These are phyloP conservation scores for Arenaria interpres DNA, from an alignment of 2,113 vertebrate genomes.

Conservation along the genomic window DNA sequence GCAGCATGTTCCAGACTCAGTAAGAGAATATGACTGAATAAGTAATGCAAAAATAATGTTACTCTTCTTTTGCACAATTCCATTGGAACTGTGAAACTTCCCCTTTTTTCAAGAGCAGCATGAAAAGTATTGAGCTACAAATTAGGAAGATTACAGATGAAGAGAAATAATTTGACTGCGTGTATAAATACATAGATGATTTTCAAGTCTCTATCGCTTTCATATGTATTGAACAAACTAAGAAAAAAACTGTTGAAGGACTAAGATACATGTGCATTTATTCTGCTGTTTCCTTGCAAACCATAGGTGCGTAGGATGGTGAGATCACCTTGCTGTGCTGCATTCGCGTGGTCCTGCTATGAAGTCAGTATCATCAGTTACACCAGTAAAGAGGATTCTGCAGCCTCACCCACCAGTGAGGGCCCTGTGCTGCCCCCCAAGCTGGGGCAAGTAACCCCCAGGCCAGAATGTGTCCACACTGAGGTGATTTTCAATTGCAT, in stretches of 20 bases:
- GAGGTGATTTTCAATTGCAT: background rate
- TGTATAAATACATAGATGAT: background rate
- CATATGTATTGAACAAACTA: background rate
- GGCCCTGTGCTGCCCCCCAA: background rate
- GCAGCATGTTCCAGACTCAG: background rate
- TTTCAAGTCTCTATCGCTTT: background rate
- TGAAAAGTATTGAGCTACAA: background rate
- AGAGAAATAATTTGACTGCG: background rate
- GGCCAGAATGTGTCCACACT: background rate
- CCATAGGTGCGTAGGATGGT: rapidly evolving
- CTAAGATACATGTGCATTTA: background rate
- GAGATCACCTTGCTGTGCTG: background rate
- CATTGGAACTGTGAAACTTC: background rate
- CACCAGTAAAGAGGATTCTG: background rate
- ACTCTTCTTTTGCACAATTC: background rate
- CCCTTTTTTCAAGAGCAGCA: background rate
- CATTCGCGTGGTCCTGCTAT: background rate
- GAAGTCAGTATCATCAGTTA: background rate
- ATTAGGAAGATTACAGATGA: background rate
- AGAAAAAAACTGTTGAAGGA: background rate
- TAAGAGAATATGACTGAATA: background rate
- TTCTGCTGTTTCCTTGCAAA: background rate
- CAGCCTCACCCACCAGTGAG: background rate
- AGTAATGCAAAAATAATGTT: background rate
- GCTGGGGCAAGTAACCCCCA: background rate